phyloP scores from a whole-genome alignment of 2,888 invertebrate species.

The Nymphalis polychloros region DNA sequence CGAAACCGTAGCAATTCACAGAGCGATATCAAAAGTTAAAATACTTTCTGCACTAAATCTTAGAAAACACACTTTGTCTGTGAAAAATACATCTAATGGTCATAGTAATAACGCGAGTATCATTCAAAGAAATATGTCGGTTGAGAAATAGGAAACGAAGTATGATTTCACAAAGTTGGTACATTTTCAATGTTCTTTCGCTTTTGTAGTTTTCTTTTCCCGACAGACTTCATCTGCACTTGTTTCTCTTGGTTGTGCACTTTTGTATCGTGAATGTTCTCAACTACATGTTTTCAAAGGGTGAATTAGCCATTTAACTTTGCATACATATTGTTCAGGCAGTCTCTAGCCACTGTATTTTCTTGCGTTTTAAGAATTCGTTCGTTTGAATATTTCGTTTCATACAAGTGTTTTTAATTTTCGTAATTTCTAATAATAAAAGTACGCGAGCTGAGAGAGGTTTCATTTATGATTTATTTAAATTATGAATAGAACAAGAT shows the following conservation, averaged over 20 bases:
- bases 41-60: constrained; percentile 3
- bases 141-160: constrained; percentile 21
- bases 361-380: constrained; percentile 30
- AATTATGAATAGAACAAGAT: too few species aligned
- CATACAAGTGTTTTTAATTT: not conserved
- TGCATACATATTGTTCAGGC: constrained; percentile 36
- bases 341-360: constrained; percentile 25
- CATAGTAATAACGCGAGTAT: constrained; percentile 22
- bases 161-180: constrained; percentile 31
- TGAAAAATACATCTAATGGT: constrained; percentile 24
- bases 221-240: constrained; percentile 37
- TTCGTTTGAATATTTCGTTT: constrained; percentile 25
- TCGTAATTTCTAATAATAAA: not conserved
- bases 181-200: constrained; percentile 30
- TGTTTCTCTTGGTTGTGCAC: constrained; percentile 33
- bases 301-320: constrained; percentile 40
- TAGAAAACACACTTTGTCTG: constrained; percentile 12
- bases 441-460: too few species aligned
- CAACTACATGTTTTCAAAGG: constrained; percentile 35
- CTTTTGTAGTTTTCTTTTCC: constrained; percentile 35
- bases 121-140: constrained; percentile 25
- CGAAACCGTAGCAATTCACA: constrained; percentile 7
- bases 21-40: constrained; percentile 13
- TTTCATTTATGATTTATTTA: too few species aligned
- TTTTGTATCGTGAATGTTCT: constrained; percentile 33